These are phyloP conservation scores for Malthinus seriepunctatus DNA, from an alignment of 2,888 invertebrate genomes.

Conservation along the genomic window DNA sequence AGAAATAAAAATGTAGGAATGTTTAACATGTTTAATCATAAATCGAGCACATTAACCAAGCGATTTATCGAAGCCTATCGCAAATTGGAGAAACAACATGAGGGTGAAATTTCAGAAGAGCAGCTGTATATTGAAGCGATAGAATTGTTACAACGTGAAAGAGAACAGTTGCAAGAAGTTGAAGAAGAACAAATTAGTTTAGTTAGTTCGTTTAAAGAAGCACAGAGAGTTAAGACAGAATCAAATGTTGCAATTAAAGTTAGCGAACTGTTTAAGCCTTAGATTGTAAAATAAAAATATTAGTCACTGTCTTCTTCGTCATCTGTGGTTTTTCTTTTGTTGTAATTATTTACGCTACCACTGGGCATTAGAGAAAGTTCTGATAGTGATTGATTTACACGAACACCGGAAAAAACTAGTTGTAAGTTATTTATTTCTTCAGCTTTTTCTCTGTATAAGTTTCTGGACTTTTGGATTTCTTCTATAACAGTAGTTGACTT, in stretches of 20 bases:
- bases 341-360: too few species aligned
- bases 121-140: conserved; percentile 52
- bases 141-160: conserved; percentile 47
- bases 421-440: too few species aligned
- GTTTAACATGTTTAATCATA: conserved; percentile 59
- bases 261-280: conserved; percentile 20
- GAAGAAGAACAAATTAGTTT: conserved; percentile 25
- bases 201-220: conserved; percentile 37
- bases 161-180: conserved; percentile 14
- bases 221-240: conserved; percentile 21
- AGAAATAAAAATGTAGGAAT: conserved; percentile 60
- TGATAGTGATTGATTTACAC: too few species aligned
- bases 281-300: not conserved
- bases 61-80: conserved; percentile 65
- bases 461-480: too few species aligned
- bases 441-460: too few species aligned
- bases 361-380: too few species aligned
- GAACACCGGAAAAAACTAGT: too few species aligned
- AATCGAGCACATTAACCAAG: conserved; percentile 60
- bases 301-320: too few species aligned
- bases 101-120: conserved; percentile 57
- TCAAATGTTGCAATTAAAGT: conserved; percentile 19
- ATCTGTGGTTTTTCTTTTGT: too few species aligned
- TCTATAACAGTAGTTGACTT: too few species aligned
- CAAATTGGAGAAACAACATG: conserved; percentile 57